Base-by-base conservation (phyloP, 1,140 invertebrate species). In the Copidosoma floridanum region DNA sequence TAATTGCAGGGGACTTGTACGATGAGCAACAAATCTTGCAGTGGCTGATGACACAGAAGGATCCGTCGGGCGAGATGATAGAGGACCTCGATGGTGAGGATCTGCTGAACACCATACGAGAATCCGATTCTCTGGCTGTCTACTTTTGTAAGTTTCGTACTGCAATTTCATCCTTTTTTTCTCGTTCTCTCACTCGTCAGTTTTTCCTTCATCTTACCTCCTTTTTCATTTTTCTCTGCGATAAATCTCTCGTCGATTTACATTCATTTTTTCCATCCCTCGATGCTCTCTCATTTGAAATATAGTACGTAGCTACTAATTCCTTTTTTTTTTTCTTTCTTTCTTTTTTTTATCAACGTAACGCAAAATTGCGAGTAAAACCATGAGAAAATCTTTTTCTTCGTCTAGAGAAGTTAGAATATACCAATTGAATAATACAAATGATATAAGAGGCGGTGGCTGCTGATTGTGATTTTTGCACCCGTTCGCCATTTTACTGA, bases 21-120 rank as follows among this genome's bases (percentile, higher is more conserved):
- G 91, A 94, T 74, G 93, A 95, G 80, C 87, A 94, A 65, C 88
- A 90, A 71, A 88, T 96, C 65, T 79, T 96, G 2, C 90, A 88
- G 74, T 97, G 94, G 94, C 79, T 97, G 23, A 76, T 95, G 64
- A 90, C 90, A 37, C 92, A 95, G 77, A 95, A 95, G 73, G 91
- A 95, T 81, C 91, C 92, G 50, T 88, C 91, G 38, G 90, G 91
- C 50, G 93, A 95, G 72, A 85, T 93, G 41, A 97, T 97, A 67
- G 93, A 95, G 81, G 90, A 90, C 66, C 79, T 94, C 12, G 91
- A 94, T 76, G 92, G 92, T 44, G 88, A 90, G 71, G 87, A 89
- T 64, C 79, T 97, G n/a, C 74, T 89, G 21, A 83, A 88, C 57
- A 72, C 94, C 18, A 92, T 96, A 62, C 85, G 92, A 66, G 87